These are phyloP conservation scores for Ferrisia virgata DNA, from an alignment of 2,888 invertebrate genomes.

Conservation along the genomic window DNA sequence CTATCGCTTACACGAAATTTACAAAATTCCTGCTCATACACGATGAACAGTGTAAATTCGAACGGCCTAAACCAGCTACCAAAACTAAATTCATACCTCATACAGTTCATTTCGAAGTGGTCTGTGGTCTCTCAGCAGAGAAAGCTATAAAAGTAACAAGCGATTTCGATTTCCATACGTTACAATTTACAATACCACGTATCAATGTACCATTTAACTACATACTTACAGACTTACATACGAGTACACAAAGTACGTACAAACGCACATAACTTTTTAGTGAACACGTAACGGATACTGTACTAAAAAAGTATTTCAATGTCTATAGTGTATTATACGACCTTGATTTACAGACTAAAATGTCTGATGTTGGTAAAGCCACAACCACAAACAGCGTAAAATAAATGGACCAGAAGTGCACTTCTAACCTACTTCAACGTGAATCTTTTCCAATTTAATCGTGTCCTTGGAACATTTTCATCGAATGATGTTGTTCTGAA, in stretches of 20 bases:
- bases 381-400: conserved; percentile 1
- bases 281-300: background rate
- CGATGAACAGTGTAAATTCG: background rate
- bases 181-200: background rate
- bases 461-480: background rate
- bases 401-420: conserved; percentile 7
- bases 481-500: background rate
- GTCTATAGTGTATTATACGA: background rate
- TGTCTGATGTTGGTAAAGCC: background rate
- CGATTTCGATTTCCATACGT: background rate
- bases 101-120: background rate
- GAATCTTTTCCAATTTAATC: background rate
- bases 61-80: background rate
- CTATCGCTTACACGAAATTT: background rate
- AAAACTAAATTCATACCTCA: background rate
- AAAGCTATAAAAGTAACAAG: background rate
- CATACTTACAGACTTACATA: no score
- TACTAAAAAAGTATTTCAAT: conserved; percentile 15
- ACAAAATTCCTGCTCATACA: background rate
- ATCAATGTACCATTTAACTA: background rate
- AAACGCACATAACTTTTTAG: background rate
- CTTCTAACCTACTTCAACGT: conserved; percentile 18
- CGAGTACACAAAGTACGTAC: no score
- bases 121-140: background rate
- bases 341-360: background rate